Percentiles rank a stretch among this genome's conserved stretches.
phyloP scores from a whole-genome alignment of 2,888 invertebrate species.

The Lithophane leautieri region DNA sequence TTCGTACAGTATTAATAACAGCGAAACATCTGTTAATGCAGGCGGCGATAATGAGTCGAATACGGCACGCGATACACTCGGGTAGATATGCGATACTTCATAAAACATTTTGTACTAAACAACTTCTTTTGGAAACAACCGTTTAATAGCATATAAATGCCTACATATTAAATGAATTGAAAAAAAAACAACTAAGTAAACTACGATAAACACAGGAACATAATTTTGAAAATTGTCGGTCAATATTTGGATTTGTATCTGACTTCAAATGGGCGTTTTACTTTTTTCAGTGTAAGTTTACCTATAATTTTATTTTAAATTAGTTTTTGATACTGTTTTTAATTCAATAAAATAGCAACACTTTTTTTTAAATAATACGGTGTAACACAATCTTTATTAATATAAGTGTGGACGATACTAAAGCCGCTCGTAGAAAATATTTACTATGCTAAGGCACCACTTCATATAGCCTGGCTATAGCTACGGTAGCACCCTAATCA shows the following conservation, averaged over 20 bases:
- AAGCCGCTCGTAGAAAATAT: background rate
- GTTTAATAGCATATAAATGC: background rate
- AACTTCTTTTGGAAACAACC: background rate
- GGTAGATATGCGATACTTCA: conserved; percentile 38
- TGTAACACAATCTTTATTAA: background rate
- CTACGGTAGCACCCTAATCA: conserved; percentile 51
- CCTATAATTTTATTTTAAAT: background rate
- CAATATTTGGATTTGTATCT: background rate
- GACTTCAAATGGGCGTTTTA: too few species aligned
- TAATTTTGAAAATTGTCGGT: background rate
- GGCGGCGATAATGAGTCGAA: conserved; percentile 77
- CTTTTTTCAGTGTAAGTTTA: background rate
- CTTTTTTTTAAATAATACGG: background rate
- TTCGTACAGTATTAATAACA: conserved; percentile 81
- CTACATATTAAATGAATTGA: too few species aligned
- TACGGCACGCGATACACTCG: conserved; percentile 52
- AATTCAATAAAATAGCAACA: background rate
- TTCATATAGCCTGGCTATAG: conserved; percentile 30
- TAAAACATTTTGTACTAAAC: background rate
- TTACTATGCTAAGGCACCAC: background rate
- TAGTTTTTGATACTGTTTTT: background rate
- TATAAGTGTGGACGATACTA: background rate
- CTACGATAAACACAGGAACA: background rate
- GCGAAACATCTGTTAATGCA: conserved; percentile 82
- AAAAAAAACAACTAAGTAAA: background rate